A percentile compares a stretch with the other conserved stretches of the same genome.
Evolutionary conservation across 2,888 invertebrate species (phyloP).

Genomic region (Acronicta alni): DNA sequence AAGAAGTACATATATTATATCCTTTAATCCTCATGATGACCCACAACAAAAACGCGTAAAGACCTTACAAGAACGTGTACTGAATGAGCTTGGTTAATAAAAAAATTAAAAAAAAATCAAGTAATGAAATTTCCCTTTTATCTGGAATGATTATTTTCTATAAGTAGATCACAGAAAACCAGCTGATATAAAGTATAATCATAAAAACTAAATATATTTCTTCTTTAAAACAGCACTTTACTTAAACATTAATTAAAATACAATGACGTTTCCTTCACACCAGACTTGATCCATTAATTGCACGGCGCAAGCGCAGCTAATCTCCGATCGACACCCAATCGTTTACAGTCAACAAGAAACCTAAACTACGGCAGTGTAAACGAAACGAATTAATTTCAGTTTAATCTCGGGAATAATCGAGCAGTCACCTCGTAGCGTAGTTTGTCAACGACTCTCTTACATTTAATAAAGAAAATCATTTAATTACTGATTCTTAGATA

Average conservation of each 20-base stretch:
- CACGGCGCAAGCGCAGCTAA: constrained; percentile 38
- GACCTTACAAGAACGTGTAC: too few species aligned
- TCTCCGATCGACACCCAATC: constrained; percentile 52
- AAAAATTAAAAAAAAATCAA: too few species aligned
- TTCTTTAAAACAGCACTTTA: too few species aligned
- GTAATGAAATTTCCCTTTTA: too few species aligned
- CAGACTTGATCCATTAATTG: constrained; percentile 29
- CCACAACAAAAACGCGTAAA: too few species aligned
- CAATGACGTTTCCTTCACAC: constrained; percentile 25
- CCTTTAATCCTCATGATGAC: too few species aligned
- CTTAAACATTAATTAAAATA: constrained; percentile 2
- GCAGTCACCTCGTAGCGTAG: constrained; percentile 48
- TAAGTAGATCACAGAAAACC: too few species aligned
- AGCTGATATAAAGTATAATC: too few species aligned
- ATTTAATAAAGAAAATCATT: constrained; percentile 56
- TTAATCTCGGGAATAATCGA: constrained; percentile 53
- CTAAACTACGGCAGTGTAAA: constrained; percentile 46
- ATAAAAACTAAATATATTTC: too few species aligned
- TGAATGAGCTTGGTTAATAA: too few species aligned
- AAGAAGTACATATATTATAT: too few species aligned
- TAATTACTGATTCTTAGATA: constrained; percentile 64
- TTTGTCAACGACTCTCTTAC: constrained; percentile 60
- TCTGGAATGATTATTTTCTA: too few species aligned
- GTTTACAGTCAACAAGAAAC: constrained; percentile 44
- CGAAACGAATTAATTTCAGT: constrained; percentile 49